Conservation (phyloP, 2,113 vertebrate genomes). For the Gulo gulo region DNA sequence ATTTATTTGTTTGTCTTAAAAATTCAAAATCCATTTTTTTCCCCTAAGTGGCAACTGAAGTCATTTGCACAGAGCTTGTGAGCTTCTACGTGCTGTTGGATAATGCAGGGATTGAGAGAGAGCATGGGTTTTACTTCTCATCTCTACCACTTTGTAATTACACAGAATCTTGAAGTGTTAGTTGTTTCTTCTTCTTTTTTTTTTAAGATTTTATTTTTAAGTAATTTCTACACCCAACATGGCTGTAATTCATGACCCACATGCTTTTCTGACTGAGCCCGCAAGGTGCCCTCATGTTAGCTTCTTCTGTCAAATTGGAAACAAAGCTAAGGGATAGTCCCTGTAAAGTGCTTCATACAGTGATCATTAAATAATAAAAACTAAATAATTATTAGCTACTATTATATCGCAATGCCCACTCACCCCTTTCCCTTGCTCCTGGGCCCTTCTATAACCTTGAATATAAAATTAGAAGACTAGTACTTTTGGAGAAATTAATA, state of each 20-base stretch:
- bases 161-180: neutral
- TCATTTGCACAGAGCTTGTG: neutral
- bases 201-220: neutral
- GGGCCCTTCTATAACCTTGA: neutral
- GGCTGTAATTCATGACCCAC: neutral
- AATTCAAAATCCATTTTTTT: neutral
- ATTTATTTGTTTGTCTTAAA: neutral
- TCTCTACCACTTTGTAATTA: neutral
- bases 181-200: neutral
- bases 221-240: neutral
- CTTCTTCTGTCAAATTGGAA: neutral
- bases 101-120: neutral
- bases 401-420: neutral
- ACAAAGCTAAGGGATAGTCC: neutral
- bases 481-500: neutral
- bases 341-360: neutral
- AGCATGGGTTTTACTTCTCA: neutral
- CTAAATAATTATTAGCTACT: neutral
- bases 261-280: neutral
- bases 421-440: neutral
- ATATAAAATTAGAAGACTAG: neutral
- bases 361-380: neutral
- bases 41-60: neutral
- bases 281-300: neutral
- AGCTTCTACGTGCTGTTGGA: neutral